Conservation (phyloP, 2,888 invertebrate genomes). For the Microctonus brassicae region DNA sequence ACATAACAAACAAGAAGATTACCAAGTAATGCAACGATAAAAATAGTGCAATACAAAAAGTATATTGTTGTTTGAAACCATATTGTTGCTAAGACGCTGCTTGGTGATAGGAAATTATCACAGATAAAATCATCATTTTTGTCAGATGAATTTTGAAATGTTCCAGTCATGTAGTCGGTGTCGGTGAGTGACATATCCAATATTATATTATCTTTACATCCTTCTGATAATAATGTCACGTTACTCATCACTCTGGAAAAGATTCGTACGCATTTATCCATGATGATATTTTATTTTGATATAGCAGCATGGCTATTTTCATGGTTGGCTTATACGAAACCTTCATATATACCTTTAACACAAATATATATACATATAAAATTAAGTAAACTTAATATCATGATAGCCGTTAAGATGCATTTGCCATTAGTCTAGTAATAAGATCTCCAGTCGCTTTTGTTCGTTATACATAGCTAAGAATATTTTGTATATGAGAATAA, state of each 20-base stretch:
- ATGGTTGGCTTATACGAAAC: too few species aligned
- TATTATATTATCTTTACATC: slow-evolving; percentile 25
- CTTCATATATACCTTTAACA: neutral
- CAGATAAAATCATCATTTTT: slow-evolving; percentile 41
- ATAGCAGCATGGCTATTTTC: neutral
- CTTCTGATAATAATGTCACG: slow-evolving; percentile 24
- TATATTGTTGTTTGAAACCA: slow-evolving; percentile 79
- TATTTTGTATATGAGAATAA: too few species aligned
- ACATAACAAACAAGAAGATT: slow-evolving; percentile 89
- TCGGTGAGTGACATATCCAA: slow-evolving; percentile 20
- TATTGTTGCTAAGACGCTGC: slow-evolving; percentile 65
- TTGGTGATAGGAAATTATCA: slow-evolving; percentile 41
- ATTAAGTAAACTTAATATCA: neutral
- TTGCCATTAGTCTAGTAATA: too few species aligned
- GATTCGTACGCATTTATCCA: neutral
- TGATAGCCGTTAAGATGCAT: neutral
- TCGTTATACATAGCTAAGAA: too few species aligned
- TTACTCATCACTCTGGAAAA: slow-evolving; percentile 28
- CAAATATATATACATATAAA: neutral
- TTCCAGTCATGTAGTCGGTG: slow-evolving; percentile 21
- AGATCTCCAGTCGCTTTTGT: too few species aligned
- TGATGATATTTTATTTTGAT: slow-evolving; percentile 28
- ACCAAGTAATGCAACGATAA: slow-evolving; percentile 79
- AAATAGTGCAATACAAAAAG: slow-evolving; percentile 80
- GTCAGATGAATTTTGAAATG: slow-evolving; percentile 27